Evolutionary conservation across 2,113 vertebrate species (phyloP).

Genomic region (Saccopteryx bilineata): DNA sequence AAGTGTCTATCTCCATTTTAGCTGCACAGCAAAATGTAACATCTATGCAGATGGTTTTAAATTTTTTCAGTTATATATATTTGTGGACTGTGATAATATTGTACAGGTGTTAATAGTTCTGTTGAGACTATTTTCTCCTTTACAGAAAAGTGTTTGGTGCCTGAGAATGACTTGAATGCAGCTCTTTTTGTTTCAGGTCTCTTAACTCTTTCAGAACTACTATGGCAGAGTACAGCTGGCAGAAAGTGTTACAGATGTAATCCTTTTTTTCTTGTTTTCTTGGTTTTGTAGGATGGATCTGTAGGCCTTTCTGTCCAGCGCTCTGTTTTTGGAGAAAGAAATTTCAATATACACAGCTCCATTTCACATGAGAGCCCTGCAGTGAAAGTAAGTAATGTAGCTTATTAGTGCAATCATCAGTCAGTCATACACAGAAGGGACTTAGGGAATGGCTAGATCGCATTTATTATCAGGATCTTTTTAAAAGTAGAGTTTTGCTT

Average conservation of each 20-base stretch:
- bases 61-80: constrained; percentile 47
- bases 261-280: constrained; percentile 84
- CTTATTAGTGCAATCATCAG: constrained; percentile 64
- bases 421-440: constrained; percentile 1
- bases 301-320: constrained; percentile 89
- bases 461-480: constrained; percentile 54
- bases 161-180: constrained; percentile 80
- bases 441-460: constrained; percentile 42
- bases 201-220: constrained; percentile 76
- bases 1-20: constrained; percentile 79
- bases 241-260: constrained; percentile 81
- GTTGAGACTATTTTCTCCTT: constrained; percentile 85
- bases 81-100: constrained; percentile 70
- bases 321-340: constrained; percentile 97
- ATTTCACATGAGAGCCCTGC: constrained; percentile 86
- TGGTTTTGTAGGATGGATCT: constrained; percentile 91
- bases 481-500: constrained; percentile 56
- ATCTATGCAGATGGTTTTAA: constrained; percentile 29
- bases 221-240: constrained; percentile 81
- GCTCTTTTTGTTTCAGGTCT: constrained; percentile 85
- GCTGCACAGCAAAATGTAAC: constrained; percentile 73
- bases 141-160: constrained; percentile 74
- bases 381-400: constrained; percentile 89
- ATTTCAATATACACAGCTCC: constrained; percentile 93
- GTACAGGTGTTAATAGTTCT: constrained; percentile 81